phyloP scores from a whole-genome alignment of 1,140 invertebrate genomes.

The Battus philenor region DNA sequence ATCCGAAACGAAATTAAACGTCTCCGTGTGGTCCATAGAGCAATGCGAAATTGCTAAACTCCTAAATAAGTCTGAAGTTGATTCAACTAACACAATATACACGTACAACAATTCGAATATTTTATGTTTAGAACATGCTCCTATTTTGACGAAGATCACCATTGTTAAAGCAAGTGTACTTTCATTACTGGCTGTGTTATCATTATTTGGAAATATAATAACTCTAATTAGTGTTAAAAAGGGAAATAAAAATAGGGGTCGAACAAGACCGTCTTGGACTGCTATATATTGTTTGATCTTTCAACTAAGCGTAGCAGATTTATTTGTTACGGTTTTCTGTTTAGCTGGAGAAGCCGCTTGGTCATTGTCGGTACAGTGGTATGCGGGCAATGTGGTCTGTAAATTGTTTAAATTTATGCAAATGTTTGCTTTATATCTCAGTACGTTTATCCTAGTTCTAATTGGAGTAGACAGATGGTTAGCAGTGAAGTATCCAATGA shows the following conservation, averaged over 20 bases:
- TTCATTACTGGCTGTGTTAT: conserved; percentile 81
- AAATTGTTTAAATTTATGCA: conserved; percentile 90
- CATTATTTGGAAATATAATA: conserved; percentile 83
- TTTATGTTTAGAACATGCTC: conserved; percentile 79
- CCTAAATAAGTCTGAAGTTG: conserved; percentile 36
- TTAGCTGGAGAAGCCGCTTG: conserved; percentile 87
- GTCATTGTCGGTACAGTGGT: conserved; percentile 88
- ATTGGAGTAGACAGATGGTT: conserved; percentile 89
- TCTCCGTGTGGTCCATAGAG: conserved; percentile 45
- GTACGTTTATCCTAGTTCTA: conserved; percentile 88
- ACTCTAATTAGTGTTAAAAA: conserved; percentile 86
- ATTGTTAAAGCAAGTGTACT: conserved; percentile 81
- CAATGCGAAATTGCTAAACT: conserved; percentile 42
- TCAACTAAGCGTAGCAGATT: conserved; percentile 85
- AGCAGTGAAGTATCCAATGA: conserved; percentile 89
- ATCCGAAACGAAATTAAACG: background rate
- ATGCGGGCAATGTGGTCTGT: conserved; percentile 85
- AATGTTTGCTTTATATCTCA: conserved; percentile 89
- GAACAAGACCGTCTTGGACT: conserved; percentile 78
- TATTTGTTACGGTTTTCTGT: conserved; percentile 88
- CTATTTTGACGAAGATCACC: conserved; percentile 76
- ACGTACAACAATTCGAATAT: conserved; percentile 58
- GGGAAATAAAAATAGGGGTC: conserved; percentile 71
- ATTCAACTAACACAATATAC: conserved; percentile 28
- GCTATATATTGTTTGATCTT: conserved; percentile 87